phyloP scores from a whole-genome alignment of 2,113 vertebrate genomes.

The Brienomyrus brachyistius region DNA sequence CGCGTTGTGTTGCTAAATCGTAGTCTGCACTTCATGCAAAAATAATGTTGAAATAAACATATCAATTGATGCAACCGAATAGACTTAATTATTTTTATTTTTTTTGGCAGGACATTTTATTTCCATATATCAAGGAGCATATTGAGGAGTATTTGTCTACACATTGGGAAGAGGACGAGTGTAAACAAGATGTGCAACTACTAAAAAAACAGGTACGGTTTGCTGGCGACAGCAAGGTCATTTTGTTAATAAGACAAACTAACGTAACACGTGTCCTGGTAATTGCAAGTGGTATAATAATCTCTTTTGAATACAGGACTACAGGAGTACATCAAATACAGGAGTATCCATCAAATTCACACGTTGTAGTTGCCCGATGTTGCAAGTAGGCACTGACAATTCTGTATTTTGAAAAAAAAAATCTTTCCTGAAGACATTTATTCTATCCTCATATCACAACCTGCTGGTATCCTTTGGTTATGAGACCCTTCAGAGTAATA shows the following conservation, averaged over 20 bases:
- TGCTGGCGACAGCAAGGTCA: neutral
- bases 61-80: too few relatives aligned
- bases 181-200: conserved; percentile 81
- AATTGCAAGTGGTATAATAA: neutral
- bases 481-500: neutral
- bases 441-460: neutral
- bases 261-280: neutral
- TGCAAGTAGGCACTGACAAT: neutral
- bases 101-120: conserved; percentile 75
- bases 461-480: neutral
- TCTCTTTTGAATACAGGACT: neutral
- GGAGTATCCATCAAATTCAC: neutral
- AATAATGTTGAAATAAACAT: neutral
- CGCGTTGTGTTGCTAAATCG: too few relatives aligned
- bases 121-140: conserved; percentile 85
- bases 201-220: conserved; percentile 85
- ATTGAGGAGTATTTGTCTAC: conserved; percentile 77
- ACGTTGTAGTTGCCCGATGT: neutral
- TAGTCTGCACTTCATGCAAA: too few relatives aligned
- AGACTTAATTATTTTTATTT: too few relatives aligned
- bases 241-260: neutral
- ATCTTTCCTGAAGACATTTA: neutral
- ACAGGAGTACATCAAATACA: too few relatives aligned
- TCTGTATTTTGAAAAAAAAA: neutral
- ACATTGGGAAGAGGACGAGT: conserved; percentile 93